Base-by-base conservation (phyloP, 2,888 invertebrate species). In the Drosophila parthenogenetica region DNA sequence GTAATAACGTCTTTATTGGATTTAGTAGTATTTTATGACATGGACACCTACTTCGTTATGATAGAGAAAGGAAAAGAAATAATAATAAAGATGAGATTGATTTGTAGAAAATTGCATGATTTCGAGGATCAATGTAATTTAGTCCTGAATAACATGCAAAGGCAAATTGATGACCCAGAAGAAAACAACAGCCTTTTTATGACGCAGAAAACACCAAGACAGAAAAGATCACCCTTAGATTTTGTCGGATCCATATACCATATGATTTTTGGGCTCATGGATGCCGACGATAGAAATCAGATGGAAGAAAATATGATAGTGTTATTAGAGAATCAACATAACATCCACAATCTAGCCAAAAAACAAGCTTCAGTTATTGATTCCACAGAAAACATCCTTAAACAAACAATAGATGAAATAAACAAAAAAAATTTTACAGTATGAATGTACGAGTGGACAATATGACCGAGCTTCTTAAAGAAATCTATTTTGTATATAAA, bases 191-290 rank as follows among this genome's bases (percentile, higher is more conserved):
- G 37, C 8, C 35, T 37, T 35, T 48, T 48, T 32, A 32, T 48
- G 16, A 8, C 32, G 8, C 11, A 46, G 10, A n/a, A 2, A 32
- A 17, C 4, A 16, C 3, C 16, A 16, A 51, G 39, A 51, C 13
- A 1, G 3, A 54, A 45, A 58, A 46, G 35, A 2, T 40, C 49
- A n/a, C 54, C 49, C 2, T 43, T 66, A 8, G 49, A 59, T 10
- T 66, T 60, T n/a, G 29, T 49, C 14, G 54, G 54, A 1, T 60
- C 54, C 5, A 5, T 66, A 14, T 66, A 66, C 14, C 49, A 66
- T 46, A 53, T 59, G 4, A 16, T 66, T 7, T 67, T 61, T 29
- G 67, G 67, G 10, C 51, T 57, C 25, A 57, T 62, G 25, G 51
- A 57, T 35, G 61, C 50, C 8, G 57, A 67, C n/a, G 42, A 61